Evolutionary conservation across 2,797 vertebrate genomes (phyloP), one percentile per base, ranked within the genome.

Genomic region (Syngnathus acus): DNA sequence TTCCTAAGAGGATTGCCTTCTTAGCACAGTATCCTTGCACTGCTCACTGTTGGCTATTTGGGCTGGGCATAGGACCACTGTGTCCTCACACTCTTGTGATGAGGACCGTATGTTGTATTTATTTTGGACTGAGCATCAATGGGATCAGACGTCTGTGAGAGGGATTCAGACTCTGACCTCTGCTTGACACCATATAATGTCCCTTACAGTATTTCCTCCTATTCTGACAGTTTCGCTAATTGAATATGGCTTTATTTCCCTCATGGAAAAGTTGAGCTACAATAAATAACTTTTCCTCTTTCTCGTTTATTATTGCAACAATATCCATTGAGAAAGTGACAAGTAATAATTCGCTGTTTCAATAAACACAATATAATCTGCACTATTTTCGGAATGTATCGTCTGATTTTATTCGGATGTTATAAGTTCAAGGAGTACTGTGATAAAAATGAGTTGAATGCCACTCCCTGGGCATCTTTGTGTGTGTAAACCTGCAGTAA

Each of bases 1-100:
- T 67, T n/a, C 32, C 19, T 85, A 86, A 84, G 87, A 83, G 81
- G 84, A 86, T 86, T 84, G 73, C 57, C 65, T 64, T 75, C 69
- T 82, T 82, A 69, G 11, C 51, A 48, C 40, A 59, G 54, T 63
- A 71, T 84, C 68, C 64, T 61, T 72, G 37, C 70, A 68, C 75
- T 71, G 68, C 71, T 75, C 69, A 55, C 73, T 74, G 69, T 62
- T 4, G 71, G 74, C 40, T 51, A 54, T 26, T 68, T 19, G 51
- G 65, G 51, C 51, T 72, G 72, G 59, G 80, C 6, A 0, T 4
- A 4, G 8, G 6, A 40, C 62, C 60, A 72, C 70, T 65, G 65
- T 65, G 72, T 62, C 62, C 39, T 47, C 57, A 67, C 38, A 73
- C 64, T 69, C 72, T 72, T 72, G 68, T 68, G 76, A 80, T 83